A percentile compares a stretch with the other conserved stretches of the same genome.
Conservation (phyloP, 1,140 invertebrate species). For the Drosophila punjabiensis region DNA sequence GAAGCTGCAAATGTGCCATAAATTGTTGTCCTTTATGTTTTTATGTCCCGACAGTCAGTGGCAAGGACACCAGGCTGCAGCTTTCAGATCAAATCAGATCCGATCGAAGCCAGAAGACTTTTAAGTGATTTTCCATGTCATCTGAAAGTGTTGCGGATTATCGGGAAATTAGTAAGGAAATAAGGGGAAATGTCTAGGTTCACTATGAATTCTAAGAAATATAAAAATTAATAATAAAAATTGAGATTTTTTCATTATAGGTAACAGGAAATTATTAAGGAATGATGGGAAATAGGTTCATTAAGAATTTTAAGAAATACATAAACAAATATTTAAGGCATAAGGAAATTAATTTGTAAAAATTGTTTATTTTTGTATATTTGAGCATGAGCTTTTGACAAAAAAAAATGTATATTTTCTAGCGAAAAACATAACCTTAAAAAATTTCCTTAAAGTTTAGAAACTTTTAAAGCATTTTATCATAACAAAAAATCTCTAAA, state of each 20-base stretch:
- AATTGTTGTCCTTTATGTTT: slow-evolving; percentile 78
- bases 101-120: slow-evolving; percentile 26
- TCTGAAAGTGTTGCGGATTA: background rate
- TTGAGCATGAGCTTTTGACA: background rate
- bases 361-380: background rate
- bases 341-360: background rate
- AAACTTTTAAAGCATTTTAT: background rate
- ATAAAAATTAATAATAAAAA: background rate
- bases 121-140: slow-evolving; percentile 61
- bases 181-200: no score
- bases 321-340: background rate
- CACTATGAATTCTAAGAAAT: background rate
- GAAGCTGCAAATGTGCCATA: slow-evolving; percentile 78
- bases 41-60: slow-evolving; percentile 54
- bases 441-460: background rate
- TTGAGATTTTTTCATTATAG: no score
- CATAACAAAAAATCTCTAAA: background rate
- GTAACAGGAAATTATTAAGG: background rate
- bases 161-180: background rate
- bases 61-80: slow-evolving; percentile 4
- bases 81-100: slow-evolving; percentile 66
- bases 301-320: background rate
- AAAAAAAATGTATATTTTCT: background rate
- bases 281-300: background rate
- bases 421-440: background rate